Conservation (phyloP, 2,113 vertebrate species). For the Xiphophorus maculatus region DNA sequence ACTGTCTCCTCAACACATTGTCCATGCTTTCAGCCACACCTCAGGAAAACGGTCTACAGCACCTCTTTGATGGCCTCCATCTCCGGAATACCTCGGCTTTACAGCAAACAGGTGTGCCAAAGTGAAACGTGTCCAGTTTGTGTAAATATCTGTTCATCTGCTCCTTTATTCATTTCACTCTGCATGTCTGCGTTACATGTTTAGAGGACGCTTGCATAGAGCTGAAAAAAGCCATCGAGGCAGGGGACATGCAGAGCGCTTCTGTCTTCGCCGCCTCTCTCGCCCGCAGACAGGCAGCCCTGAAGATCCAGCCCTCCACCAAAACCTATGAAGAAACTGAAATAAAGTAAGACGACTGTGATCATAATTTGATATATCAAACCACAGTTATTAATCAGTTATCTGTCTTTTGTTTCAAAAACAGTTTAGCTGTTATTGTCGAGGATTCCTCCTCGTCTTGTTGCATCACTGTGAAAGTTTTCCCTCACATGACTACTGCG, state of each 20-base stretch:
- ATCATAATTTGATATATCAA: not conserved
- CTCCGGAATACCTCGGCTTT: conserved; percentile 33
- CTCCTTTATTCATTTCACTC: not conserved
- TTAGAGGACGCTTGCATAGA: conserved; percentile 83
- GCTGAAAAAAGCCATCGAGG: conserved; percentile 83
- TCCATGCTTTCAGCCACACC: conserved; percentile 35
- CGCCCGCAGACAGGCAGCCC: conserved; percentile 74
- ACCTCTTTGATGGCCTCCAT: not conserved
- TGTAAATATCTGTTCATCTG: not conserved
- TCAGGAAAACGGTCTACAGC: conserved; percentile 29
- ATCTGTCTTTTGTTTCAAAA: not conserved
- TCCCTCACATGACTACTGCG: conserved; percentile 79
- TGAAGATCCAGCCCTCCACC: conserved; percentile 79
- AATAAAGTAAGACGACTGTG: conserved; percentile 80
- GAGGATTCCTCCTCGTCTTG: conserved; percentile 88
- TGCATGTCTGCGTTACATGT: not conserved
- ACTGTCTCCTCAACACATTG: not conserved
- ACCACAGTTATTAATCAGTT: not conserved
- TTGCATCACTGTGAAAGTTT: conserved; percentile 84
- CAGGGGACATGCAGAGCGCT: conserved; percentile 82
- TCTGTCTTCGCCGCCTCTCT: conserved; percentile 78
- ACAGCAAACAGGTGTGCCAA: conserved; percentile 58
- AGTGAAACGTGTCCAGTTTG: not conserved
- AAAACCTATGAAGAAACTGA: conserved; percentile 78
- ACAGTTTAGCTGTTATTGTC: conserved; percentile 86